Evolutionary conservation across 92 coral and sea anemone genomes (phyloP), one percentile per base, ranked within the genome.

Genomic region (Pocillopora meandrina): DNA sequence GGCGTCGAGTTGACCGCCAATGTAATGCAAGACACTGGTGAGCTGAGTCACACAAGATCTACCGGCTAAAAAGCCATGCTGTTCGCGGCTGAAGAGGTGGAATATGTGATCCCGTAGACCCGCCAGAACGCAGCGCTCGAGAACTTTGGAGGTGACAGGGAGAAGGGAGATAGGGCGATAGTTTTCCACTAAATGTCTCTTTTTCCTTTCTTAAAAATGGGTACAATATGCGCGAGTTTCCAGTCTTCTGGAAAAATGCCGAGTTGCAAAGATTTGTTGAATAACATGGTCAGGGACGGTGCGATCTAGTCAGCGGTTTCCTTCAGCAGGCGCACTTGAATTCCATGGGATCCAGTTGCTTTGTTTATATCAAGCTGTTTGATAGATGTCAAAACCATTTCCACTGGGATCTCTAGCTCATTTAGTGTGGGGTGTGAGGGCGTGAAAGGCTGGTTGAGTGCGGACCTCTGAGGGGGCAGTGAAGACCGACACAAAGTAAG

Each of bases 301-400:
- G 49, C 49, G 49, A 42, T 42, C 49, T 42, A 5, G 49, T 42
- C 49, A 42, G 49, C 49, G 5, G 49, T 42, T 42, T 42, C 49
- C 49, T n/a, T n/a, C 49, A 77, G 82, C n/a, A 61, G 68, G 11
- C 36, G 36, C 61, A 75, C 79, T 42, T 65, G 80, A 56, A 76
- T 76, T 61, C 67, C 80, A 58, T 76, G 31, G 67, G 65, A 58
- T 57, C 80, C 80, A 57, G 80, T 76, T 76, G 80, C 67, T 76
- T 76, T 76, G 67, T 76, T 76, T 57, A 23, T 76, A 31, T 76
- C 80, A 61, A 57, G 67, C 65, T 76, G 67, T 61, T 20, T 77
- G 57, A 63, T 52, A 61, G 52, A 26, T 77, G 69, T 77, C 70
- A 60, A 33, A 63, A 77, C 78, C 61, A 74, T 74, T 74, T 74